Conservation (phyloP, 2,113 vertebrate genomes). For the Thermophis baileyi region DNA sequence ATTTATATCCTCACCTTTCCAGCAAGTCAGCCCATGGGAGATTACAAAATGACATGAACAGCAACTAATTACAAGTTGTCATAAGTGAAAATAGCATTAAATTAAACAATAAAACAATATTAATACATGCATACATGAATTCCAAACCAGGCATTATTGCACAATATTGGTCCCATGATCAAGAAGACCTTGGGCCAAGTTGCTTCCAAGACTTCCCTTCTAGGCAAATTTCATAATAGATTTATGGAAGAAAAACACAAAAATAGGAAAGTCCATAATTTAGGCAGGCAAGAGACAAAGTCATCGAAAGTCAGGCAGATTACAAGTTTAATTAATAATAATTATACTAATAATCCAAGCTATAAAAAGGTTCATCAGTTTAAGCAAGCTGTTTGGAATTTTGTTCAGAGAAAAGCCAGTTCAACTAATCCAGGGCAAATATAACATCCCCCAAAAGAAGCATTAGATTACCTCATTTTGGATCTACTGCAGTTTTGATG, state of each 20-base stretch:
- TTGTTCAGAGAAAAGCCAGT: neutral
- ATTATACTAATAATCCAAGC: neutral
- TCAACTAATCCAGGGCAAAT: neutral
- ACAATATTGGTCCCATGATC: neutral
- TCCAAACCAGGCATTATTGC: neutral
- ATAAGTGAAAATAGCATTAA: neutral
- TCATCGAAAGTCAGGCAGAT: neutral
- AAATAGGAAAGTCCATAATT: neutral
- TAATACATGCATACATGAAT: neutral
- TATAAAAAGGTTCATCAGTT: neutral
- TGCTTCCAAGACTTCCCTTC: neutral
- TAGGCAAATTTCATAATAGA: neutral
- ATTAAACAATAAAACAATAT: neutral
- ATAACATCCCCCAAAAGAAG: neutral
- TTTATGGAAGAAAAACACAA: neutral
- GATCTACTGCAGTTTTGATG: neutral
- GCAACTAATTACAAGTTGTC: neutral
- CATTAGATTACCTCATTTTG: neutral
- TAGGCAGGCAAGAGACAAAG: neutral
- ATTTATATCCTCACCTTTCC: neutral
- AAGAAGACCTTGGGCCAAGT: neutral
- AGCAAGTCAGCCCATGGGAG: neutral
- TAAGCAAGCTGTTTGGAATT: neutral
- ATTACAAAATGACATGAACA: neutral
- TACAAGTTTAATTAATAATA: neutral